Conservation (phyloP, 2,113 vertebrate genomes). For the Alethe castanea region DNA sequence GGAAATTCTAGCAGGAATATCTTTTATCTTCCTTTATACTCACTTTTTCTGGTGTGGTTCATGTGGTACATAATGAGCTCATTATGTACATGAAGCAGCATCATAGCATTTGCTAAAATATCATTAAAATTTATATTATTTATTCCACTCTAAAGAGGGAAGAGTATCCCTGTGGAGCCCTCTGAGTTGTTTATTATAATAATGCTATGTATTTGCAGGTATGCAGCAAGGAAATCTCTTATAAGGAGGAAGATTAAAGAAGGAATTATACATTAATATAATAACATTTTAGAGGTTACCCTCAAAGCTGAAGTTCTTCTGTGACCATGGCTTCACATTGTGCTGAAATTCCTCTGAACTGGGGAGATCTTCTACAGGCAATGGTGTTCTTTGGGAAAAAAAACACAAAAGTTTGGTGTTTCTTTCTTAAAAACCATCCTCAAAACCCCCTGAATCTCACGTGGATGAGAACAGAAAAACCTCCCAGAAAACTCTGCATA, state of each 20-base stretch:
- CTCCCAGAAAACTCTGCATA: neutral
- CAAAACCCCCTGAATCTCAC: accelerated
- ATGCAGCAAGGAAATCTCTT: neutral
- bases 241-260: neutral
- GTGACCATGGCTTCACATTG: neutral
- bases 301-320: neutral
- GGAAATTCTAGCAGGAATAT: conserved; percentile 6
- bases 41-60: neutral
- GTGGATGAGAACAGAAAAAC: neutral
- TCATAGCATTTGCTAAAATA: conserved; percentile 5
- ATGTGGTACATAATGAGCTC: neutral
- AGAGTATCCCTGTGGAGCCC: neutral
- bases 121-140: conserved; percentile 12
- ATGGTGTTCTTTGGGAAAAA: accelerated
- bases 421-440: accelerated
- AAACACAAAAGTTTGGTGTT: accelerated
- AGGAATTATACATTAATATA: neutral
- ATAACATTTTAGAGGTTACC: neutral
- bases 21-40: neutral
- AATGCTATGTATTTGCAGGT: neutral
- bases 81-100: neutral
- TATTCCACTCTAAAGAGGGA: neutral
- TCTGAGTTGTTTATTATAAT: neutral
- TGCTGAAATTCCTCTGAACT: neutral
- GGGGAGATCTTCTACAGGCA: neutral